These are phyloP conservation scores for Ceratotherium simum DNA, from an alignment of 2,113 vertebrate species.

Conservation along the genomic window DNA sequence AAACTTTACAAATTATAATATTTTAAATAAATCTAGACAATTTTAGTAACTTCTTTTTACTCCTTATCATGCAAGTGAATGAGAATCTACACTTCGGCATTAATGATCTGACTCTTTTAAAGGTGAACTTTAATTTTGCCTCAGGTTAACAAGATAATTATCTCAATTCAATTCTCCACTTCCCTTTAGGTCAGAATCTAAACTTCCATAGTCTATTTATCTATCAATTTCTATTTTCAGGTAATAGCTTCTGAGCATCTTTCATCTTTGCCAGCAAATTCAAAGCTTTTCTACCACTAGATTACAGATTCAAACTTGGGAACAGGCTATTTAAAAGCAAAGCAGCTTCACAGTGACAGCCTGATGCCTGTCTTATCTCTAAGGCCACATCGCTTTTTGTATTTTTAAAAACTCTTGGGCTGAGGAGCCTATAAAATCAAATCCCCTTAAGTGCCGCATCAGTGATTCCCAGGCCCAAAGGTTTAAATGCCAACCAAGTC, in stretches of 20 bases:
- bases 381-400: conserved; percentile 30
- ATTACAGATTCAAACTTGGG: conserved; percentile 50
- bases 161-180: conserved; percentile 20
- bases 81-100: not conserved
- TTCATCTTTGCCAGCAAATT: conserved; percentile 29
- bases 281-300: conserved; percentile 27
- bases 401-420: conserved; percentile 54
- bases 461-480: conserved; percentile 12
- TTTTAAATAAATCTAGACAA: not conserved
- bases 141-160: conserved; percentile 59
- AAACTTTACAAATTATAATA: not conserved
- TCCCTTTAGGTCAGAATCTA: conserved; percentile 40
- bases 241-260: conserved; percentile 48
- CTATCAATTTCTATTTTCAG: conserved; percentile 45
- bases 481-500: conserved; percentile 53
- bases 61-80: not conserved
- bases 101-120: conserved; percentile 30
- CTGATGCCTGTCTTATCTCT: conserved; percentile 48
- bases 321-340: conserved; percentile 63
- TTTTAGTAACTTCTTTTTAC: not conserved
- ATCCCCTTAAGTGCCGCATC: conserved; percentile 42
- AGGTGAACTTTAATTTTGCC: conserved; percentile 63
- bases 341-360: conserved; percentile 39
- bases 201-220: not conserved
- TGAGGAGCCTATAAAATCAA: conserved; percentile 52